These are phyloP conservation scores for Sander lucioperca DNA, from an alignment of 2,113 vertebrate species.

Conservation along the genomic window DNA sequence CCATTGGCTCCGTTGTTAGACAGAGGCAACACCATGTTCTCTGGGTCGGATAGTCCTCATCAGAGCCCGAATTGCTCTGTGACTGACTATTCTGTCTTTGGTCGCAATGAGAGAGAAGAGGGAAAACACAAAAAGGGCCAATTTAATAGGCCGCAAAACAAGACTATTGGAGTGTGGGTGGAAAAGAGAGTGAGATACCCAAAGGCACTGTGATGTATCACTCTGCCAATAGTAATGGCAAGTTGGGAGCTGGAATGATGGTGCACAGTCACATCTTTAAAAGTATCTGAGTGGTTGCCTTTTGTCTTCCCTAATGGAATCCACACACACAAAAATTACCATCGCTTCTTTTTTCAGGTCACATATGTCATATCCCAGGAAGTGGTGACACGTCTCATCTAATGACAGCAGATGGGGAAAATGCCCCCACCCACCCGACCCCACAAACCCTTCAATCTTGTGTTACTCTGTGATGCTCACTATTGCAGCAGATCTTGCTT, in stretches of 20 bases:
- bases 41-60: conserved; percentile 57
- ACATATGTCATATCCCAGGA: conserved; percentile 19
- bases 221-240: conserved; percentile 59
- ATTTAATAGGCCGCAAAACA: conserved; percentile 73
- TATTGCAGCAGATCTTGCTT: neutral
- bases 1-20: conserved; percentile 40
- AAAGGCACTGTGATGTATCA: conserved; percentile 57
- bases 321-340: neutral
- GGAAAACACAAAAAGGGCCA: conserved; percentile 62
- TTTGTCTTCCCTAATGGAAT: conserved; percentile 36
- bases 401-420: conserved; percentile 32
- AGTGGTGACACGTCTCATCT: conserved; percentile 20
- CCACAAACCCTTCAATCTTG: neutral
- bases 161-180: conserved; percentile 60
- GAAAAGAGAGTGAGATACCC: conserved; percentile 55
- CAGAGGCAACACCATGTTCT: conserved; percentile 59
- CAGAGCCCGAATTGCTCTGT: conserved; percentile 25
- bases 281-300: conserved; percentile 16
- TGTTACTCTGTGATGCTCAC: neutral
- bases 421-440: neutral
- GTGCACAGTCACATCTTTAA: conserved; percentile 47
- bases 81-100: conserved; percentile 60
- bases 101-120: conserved; percentile 52
- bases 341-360: neutral
- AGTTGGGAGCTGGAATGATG: conserved; percentile 49